Evolutionary conservation across 2,888 invertebrate species (phyloP).

Genomic region (Torymus tubicola): DNA sequence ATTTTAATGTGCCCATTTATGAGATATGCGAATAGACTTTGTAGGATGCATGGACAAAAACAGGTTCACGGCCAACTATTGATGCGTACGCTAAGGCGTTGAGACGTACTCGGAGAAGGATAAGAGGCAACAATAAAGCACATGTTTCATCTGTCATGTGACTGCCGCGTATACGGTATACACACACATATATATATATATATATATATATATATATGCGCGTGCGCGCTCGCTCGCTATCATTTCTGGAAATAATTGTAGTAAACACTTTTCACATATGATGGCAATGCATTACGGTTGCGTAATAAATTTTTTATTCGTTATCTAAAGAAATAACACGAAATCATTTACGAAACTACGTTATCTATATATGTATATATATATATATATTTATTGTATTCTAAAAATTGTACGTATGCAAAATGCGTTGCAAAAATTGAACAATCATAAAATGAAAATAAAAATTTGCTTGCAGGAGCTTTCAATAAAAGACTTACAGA

Average conservation of each 20-base stretch:
- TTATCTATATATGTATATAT: background rate
- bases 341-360: conserved; percentile 13
- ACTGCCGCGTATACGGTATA: background rate
- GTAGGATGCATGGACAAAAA: conserved; percentile 23
- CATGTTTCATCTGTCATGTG: conserved; percentile 36
- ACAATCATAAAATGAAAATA: conserved; percentile 7
- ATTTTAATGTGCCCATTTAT: conserved; percentile 10
- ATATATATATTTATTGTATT: background rate
- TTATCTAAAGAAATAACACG: conserved; percentile 16
- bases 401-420: conserved; percentile 1
- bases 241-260: conserved; percentile 49
- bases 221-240: conserved; percentile 7
- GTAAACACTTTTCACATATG: conserved; percentile 34
- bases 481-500: conserved; percentile 54
- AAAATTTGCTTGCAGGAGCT: conserved; percentile 38
- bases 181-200: background rate
- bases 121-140: conserved; percentile 24
- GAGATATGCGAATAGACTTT: conserved; percentile 3
- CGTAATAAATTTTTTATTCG: conserved; percentile 38
- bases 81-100: conserved; percentile 12
- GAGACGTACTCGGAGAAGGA: background rate
- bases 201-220: background rate
- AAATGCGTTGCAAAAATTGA: conserved; percentile 7
- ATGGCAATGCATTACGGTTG: conserved; percentile 33
- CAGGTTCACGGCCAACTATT: conserved; percentile 17